phyloP scores from a whole-genome alignment of 2,113 vertebrate genomes.

The Marmota monax region DNA sequence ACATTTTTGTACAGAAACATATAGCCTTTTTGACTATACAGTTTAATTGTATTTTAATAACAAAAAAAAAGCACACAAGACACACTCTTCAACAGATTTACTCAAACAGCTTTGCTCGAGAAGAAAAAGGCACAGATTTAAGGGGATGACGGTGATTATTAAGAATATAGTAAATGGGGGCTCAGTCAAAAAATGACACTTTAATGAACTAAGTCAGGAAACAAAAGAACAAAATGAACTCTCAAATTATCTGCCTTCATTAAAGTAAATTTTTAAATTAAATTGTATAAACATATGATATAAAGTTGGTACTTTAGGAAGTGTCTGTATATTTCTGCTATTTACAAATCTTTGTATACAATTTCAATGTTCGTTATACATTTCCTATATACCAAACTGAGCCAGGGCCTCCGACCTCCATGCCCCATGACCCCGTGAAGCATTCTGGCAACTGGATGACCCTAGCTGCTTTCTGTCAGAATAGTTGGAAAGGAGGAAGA shows the following conservation, averaged over 20 bases:
- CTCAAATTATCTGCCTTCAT: constrained; percentile 88
- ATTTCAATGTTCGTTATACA: constrained; percentile 86
- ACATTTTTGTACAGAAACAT: constrained; percentile 70
- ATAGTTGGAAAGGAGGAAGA: constrained; percentile 31
- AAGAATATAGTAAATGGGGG: constrained; percentile 83
- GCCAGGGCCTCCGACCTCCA: constrained; percentile 67
- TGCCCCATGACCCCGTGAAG: constrained; percentile 70
- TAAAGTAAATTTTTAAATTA: constrained; percentile 90
- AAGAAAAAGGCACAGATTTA: constrained; percentile 91
- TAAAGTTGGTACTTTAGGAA: constrained; percentile 88
- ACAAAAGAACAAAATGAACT: constrained; percentile 80
- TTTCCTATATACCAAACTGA: constrained; percentile 85
- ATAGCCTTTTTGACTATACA: constrained; percentile 55
- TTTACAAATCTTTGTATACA: constrained; percentile 89
- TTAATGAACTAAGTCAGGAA: constrained; percentile 83
- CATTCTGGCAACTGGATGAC: constrained; percentile 46
- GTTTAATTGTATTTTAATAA: constrained; percentile 62
- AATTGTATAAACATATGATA: constrained; percentile 91
- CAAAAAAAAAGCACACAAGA: constrained; percentile 84
- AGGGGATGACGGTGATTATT: constrained; percentile 85
- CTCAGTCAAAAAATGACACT: constrained; percentile 82
- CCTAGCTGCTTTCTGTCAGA: constrained; percentile 70
- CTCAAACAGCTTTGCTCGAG: constrained; percentile 87
- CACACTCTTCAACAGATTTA: constrained; percentile 87
- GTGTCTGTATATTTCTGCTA: constrained; percentile 83